These are phyloP conservation scores for Noctua janthina DNA, from an alignment of 2,888 invertebrate species.

Conservation along the genomic window DNA sequence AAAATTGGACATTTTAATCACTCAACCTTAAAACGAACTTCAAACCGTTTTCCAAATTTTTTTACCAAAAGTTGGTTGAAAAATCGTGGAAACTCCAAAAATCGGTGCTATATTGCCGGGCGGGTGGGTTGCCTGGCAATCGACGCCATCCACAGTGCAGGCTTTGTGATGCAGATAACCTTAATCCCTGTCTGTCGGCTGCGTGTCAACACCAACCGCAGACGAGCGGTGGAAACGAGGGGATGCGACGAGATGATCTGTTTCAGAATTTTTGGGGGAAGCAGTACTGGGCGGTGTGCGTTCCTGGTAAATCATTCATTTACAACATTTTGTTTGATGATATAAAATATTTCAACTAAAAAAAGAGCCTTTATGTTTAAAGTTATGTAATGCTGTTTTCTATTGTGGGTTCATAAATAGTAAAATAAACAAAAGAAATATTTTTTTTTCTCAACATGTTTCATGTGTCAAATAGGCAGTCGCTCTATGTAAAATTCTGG, in stretches of 20 bases:
- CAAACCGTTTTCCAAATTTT: not conserved
- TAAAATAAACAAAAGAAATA: too few relatives aligned
- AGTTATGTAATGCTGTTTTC: too few relatives aligned
- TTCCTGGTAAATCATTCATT: not conserved
- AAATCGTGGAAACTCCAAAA: slow-evolving; percentile 36
- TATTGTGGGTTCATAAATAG: too few relatives aligned
- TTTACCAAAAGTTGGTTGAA: slow-evolving; percentile 7
- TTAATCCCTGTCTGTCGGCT: slow-evolving; percentile 88
- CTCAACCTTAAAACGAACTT: slow-evolving; percentile 4
- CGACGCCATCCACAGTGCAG: slow-evolving; percentile 71
- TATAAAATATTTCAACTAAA: not conserved
- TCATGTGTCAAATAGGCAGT: too few relatives aligned
- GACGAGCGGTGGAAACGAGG: slow-evolving; percentile 43
- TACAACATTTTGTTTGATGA: not conserved
- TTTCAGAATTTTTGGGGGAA: not conserved
- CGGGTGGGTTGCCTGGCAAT: slow-evolving; percentile 64
- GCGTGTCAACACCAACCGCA: slow-evolving; percentile 87
- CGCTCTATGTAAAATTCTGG: too few relatives aligned
- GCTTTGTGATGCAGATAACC: slow-evolving; percentile 90
- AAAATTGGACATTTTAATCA: not conserved
- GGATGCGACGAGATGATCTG: slow-evolving; percentile 68
- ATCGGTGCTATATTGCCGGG: slow-evolving; percentile 21
- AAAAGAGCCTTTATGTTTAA: too few relatives aligned
- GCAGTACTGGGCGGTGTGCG: not conserved
- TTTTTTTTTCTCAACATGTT: too few relatives aligned